Conservation (phyloP, 2,888 invertebrate genomes). For the Megalurothrips usitatus region DNA sequence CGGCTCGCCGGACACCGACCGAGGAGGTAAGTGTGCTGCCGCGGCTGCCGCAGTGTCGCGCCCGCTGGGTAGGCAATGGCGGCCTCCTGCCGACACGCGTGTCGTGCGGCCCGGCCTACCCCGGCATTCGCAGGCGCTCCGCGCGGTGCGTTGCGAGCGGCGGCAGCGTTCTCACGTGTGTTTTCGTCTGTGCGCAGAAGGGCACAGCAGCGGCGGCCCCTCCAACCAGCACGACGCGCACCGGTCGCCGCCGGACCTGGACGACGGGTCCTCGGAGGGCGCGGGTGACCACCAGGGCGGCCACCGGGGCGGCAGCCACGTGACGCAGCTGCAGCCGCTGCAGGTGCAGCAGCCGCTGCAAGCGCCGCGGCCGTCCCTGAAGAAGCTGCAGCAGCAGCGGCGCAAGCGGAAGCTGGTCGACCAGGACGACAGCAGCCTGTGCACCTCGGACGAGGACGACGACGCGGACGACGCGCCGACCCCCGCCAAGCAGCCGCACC, state of each 20-base stretch:
- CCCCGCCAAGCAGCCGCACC: constrained; percentile 31
- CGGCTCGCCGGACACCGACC: constrained; percentile 82
- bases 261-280: constrained; percentile 50
- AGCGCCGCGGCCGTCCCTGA: constrained; percentile 34
- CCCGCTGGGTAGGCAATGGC: background rate
- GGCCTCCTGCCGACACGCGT: background rate
- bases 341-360: constrained; percentile 37
- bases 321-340: constrained; percentile 49
- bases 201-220: constrained; percentile 54
- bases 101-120: background rate
- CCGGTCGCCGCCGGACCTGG: constrained; percentile 48
- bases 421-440: constrained; percentile 48
- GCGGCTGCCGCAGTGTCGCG: background rate
- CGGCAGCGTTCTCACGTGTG: background rate
- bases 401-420: constrained; percentile 59
- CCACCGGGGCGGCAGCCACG: constrained; percentile 51
- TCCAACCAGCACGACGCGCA: constrained; percentile 50
- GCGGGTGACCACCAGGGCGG: constrained; percentile 53
- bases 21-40: constrained; percentile 53
- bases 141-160: too few species aligned
- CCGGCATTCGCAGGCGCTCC: background rate
- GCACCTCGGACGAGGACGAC: constrained; percentile 50
- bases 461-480: constrained; percentile 37
- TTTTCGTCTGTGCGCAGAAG: constrained; percentile 46
- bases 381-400: constrained; percentile 42